A percentile compares a stretch with the other conserved stretches of the same genome.
These are phyloP conservation scores for Streptopelia turtur DNA, from an alignment of 2,797 vertebrate genomes.

Conservation along the genomic window DNA sequence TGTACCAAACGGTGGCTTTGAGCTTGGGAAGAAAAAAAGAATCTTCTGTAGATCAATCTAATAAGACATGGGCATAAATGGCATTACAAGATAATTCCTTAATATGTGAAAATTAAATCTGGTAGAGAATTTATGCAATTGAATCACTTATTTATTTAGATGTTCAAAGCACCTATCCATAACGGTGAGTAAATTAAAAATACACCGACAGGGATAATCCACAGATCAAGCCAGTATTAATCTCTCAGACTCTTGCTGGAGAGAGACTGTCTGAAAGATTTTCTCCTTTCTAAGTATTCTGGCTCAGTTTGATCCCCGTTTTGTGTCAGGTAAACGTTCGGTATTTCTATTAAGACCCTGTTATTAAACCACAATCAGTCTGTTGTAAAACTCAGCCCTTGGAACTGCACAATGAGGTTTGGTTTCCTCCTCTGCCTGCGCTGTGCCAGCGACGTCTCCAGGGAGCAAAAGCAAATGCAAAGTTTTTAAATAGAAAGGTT, in stretches of 20 bases:
- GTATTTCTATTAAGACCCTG: not conserved
- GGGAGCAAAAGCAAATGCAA: not conserved
- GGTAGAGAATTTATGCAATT: not conserved
- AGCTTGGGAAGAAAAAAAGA: not conserved
- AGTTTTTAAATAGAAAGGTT: not conserved
- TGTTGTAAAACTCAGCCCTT: not conserved
- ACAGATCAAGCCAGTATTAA: not conserved
- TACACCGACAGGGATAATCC: conserved; percentile 1
- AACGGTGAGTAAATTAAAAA: conserved; percentile 4
- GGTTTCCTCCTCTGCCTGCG: not conserved
- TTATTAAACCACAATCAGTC: not conserved
- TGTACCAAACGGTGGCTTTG: too few species aligned
- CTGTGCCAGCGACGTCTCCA: not conserved
- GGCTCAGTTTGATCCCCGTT: not conserved
- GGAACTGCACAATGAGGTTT: not conserved
- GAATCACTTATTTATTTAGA: not conserved
- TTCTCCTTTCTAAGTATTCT: not conserved
- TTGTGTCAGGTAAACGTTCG: rapidly evolving
- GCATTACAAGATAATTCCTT: not conserved
- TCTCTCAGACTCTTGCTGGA: not conserved
- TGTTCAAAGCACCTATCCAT: not conserved
- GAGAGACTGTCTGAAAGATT: not conserved
- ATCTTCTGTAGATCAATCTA: not conserved
- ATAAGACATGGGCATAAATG: not conserved
- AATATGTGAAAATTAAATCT: not conserved